Evolutionary conservation across 2,888 invertebrate species (phyloP).

Genomic region (Sinotaia quadrata): DNA sequence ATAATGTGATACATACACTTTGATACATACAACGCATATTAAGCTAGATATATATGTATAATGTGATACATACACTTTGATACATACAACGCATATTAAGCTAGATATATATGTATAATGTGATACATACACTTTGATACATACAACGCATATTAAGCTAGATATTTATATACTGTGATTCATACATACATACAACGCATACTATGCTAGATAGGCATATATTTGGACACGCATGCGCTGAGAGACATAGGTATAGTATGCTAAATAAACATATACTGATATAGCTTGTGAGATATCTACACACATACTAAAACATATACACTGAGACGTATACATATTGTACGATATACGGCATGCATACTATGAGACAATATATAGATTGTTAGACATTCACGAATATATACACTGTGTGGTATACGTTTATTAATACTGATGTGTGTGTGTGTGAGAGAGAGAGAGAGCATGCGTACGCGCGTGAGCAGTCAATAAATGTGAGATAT

Average conservation of each 20-base stretch:
- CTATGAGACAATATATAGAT: no score
- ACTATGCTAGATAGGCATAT: not conserved
- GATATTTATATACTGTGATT: no score
- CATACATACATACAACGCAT: conserved; percentile 1
- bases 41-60: no score
- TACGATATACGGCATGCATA: not conserved
- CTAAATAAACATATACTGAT: not conserved
- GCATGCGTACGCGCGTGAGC: no score
- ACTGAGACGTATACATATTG: not conserved
- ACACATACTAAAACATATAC: not conserved
- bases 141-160: no score
- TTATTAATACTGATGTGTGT: no score
- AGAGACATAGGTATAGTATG: not conserved
- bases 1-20: not conserved
- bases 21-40: not conserved
- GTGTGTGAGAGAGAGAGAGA: conserved; percentile 5
- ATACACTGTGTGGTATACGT: no score
- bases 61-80: not conserved
- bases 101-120: no score
- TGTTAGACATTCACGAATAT: no score
- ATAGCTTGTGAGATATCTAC: not conserved
- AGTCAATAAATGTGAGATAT: no score
- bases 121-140: not conserved
- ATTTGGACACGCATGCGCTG: not conserved
- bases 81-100: no score